Evolutionary conservation across 2,888 invertebrate genomes (phyloP), one percentile per base, ranked within the genome.

Genomic region (Rhogogaster chlorosoma): DNA sequence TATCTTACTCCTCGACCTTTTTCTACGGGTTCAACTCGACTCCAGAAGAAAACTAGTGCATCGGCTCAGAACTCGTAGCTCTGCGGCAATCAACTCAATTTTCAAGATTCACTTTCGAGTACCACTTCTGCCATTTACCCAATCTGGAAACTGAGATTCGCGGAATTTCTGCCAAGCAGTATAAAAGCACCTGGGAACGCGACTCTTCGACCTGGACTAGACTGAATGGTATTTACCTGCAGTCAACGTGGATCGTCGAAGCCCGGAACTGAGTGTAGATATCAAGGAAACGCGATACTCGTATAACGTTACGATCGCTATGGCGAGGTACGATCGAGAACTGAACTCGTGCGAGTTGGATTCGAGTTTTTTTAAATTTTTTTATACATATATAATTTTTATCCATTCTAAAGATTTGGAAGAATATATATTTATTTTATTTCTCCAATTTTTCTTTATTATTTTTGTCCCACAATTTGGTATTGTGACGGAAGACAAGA

Each of bases 261-360:
- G 22, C 61, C 61, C 36, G 18, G 80, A 38, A 29, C 80, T 36
- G 61, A 61, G 80, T 26, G 22, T 61, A 22, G 61, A 80, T 80
- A 80, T 57, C 49, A 32, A 61, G 80, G 80, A 22, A 80, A 80
- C 80, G 38, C 61, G 80, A 61, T 80, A 80, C 61, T 36, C 61
- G 61, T 80, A 22, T 80, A 38, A 80, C 36, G 80, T 80, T 80
- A 80, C 80, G n/a, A 15, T 26, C 18, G 12, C 49, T 29, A 29
- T 29, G 77, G 5, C 12, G 26, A 42, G 42, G 2, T 15, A 38
- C 38, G 73, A 26, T 61, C 22, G 45, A 26, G 22, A 38, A 22
- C n/a, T 71, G 42, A 71, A 22, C 71, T 15, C 7, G 22, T 7
- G 3, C 45, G 22, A 26, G 26, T 61, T 2, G n/a, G n/a, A n/a